phyloP scores from a whole-genome alignment of 2,888 invertebrate species.

The Caenorhabditis parvicauda region DNA sequence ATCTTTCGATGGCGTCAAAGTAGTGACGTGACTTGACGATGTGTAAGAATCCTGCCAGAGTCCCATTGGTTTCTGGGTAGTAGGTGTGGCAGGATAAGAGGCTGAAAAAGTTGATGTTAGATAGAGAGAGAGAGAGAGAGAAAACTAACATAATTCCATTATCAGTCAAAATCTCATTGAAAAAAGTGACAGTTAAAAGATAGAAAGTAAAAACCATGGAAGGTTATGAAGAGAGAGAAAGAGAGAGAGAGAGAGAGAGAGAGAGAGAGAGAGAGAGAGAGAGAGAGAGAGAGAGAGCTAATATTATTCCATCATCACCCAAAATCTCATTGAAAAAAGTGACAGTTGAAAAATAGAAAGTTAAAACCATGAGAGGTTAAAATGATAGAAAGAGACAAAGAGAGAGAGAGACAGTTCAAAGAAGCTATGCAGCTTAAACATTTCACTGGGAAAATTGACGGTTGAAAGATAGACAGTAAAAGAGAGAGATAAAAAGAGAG shows the following conservation, averaged over 20 bases:
- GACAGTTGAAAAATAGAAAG: neutral
- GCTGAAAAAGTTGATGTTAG: conserved; percentile 33
- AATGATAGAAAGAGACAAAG: too few species aligned
- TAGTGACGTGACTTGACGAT: conserved; percentile 40
- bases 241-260: too few species aligned
- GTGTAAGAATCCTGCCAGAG: conserved; percentile 42
- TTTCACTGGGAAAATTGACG: too few species aligned
- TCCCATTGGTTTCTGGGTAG: conserved; percentile 48
- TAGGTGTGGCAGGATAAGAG: conserved; percentile 50
- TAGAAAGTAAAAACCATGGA: neutral
- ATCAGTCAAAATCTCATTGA: conserved; percentile 40
- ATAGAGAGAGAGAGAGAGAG: too few species aligned
- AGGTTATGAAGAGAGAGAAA: neutral
- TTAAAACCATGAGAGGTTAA: neutral
- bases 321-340: conserved; percentile 42
- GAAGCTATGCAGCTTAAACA: too few species aligned
- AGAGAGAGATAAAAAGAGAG: too few species aligned
- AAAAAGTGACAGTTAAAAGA: conserved; percentile 10
- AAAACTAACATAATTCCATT: conserved; percentile 53
- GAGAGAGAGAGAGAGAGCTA: too few species aligned
- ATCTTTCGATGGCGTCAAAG: conserved; percentile 52
- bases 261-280: too few species aligned
- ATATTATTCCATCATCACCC: conserved; percentile 51
- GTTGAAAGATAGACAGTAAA: too few species aligned
- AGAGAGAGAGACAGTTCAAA: too few species aligned